Conservation (phyloP, 2,888 invertebrate species). For the Apotomis capreana region DNA sequence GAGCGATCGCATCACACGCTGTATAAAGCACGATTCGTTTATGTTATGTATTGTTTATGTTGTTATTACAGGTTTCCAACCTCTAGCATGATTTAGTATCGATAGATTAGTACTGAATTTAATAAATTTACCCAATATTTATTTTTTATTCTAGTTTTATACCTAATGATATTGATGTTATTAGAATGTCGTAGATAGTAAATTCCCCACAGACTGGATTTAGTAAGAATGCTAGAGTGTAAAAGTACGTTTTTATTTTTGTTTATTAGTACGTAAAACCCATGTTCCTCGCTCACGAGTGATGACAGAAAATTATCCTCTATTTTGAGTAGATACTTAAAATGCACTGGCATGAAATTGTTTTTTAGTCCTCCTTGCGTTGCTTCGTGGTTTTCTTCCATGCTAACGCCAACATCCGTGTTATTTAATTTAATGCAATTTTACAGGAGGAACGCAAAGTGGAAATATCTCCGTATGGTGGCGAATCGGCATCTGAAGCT, state of each 20-base stretch:
- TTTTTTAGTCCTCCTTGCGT: slow-evolving; percentile 22
- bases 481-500: slow-evolving; percentile 68
- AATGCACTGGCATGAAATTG: slow-evolving; percentile 35
- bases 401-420: not conserved
- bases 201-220: slow-evolving; percentile 29
- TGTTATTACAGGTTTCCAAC: not conserved
- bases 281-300: not conserved
- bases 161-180: not conserved
- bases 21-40: slow-evolving; percentile 7
- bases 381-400: slow-evolving; percentile 8
- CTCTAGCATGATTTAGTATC: not conserved
- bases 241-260: not conserved
- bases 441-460: slow-evolving; percentile 67
- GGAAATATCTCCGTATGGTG: slow-evolving; percentile 71
- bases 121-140: not conserved
- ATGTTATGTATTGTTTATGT: slow-evolving; percentile 6
- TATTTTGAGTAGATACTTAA: slow-evolving; percentile 1
- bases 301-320: slow-evolving; percentile 6
- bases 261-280: not conserved
- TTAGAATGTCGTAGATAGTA: slow-evolving; percentile 4
- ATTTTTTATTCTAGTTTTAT: not conserved
- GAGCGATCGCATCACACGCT: slow-evolving; percentile 15
- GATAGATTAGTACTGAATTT: not conserved
- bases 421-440: not conserved
- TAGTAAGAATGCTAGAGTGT: slow-evolving; percentile 19